Percentiles rank a stretch among this genome's conserved stretches.
Conservation (phyloP, 2,113 vertebrate species). For the Eonycteris spelaea region DNA sequence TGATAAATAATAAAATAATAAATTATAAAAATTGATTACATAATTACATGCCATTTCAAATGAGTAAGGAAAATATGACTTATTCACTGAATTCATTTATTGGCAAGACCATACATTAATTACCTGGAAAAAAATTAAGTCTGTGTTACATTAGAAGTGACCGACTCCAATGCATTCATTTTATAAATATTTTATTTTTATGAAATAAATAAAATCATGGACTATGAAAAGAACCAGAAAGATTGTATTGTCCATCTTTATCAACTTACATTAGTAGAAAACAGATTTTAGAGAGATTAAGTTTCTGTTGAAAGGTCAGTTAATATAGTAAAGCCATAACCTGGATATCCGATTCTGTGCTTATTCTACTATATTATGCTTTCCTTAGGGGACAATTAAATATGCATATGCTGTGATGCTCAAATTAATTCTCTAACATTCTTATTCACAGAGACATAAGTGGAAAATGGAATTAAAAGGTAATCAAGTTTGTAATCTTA, state of each 20-base stretch:
- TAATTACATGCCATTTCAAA: background rate
- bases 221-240: background rate
- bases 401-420: background rate
- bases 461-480: background rate
- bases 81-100: background rate
- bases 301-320: background rate
- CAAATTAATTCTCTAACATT: background rate
- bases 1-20: background rate
- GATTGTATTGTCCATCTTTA: background rate
- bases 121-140: background rate
- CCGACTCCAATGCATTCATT: background rate
- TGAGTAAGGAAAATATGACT: background rate
- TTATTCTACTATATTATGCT: background rate
- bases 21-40: background rate
- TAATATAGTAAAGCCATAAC: background rate
- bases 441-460: background rate
- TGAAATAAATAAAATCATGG: background rate
- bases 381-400: background rate
- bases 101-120: background rate
- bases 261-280: background rate
- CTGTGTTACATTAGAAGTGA: background rate
- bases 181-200: constrained; percentile 23
- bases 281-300: background rate
- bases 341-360: background rate
- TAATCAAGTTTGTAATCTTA: background rate